phyloP scores from a whole-genome alignment of 1,140 invertebrate genomes.

The Formica selysi region DNA sequence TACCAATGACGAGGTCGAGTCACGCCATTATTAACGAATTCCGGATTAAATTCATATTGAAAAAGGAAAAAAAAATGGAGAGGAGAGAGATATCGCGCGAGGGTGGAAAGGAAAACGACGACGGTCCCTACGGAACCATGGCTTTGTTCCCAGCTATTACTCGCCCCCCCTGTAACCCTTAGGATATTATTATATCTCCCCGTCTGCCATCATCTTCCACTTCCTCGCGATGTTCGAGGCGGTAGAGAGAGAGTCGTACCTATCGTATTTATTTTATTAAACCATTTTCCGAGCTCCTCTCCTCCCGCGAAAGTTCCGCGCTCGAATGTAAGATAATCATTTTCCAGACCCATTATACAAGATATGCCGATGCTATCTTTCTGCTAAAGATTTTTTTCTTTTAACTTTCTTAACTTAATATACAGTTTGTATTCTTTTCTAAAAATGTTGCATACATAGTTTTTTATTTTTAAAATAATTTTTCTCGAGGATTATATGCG shows the following conservation, averaged over 20 bases:
- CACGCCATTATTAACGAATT: constrained; percentile 80
- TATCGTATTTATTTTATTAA: constrained; percentile 87
- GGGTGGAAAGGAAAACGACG: constrained; percentile 69
- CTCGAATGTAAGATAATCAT: constrained; percentile 69
- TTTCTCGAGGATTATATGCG: not conserved
- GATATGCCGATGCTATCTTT: not conserved
- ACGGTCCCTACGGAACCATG: constrained; percentile 83
- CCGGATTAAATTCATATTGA: constrained; percentile 85
- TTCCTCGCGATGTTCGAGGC: constrained; percentile 59
- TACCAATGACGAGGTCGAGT: not conserved
- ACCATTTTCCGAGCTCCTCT: constrained; percentile 75
- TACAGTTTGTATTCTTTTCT: not conserved
- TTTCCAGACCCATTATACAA: constrained; percentile 22
- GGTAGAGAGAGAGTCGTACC: constrained; percentile 74
- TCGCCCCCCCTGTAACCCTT: constrained; percentile 83
- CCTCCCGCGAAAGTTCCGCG: constrained; percentile 78
- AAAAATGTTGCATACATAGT: not conserved
- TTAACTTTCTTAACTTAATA: not conserved
- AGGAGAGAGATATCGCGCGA: constrained; percentile 35
- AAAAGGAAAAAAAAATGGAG: constrained; percentile 50
- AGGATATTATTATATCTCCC: constrained; percentile 87
- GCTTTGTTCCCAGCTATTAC: constrained; percentile 87
- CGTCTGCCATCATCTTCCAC: constrained; percentile 76
- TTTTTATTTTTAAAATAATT: not conserved
- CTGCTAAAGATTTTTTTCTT: not conserved